phyloP scores from a whole-genome alignment of 1,140 invertebrate species.

The Lanistes nyassanus region DNA sequence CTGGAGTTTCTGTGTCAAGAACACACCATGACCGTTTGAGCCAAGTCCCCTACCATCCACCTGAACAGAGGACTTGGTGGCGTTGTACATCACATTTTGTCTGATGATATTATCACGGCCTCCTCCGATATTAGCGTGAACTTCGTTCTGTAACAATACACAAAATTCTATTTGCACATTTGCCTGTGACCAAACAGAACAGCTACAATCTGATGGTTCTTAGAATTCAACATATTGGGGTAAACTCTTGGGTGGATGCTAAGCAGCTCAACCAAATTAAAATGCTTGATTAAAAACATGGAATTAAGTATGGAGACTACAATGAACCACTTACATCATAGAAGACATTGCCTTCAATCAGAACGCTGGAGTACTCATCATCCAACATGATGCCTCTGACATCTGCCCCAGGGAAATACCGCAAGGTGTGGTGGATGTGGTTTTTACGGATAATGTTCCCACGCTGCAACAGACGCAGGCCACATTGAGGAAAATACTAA shows the following conservation, averaged over 20 bases:
- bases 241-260: too few relatives aligned
- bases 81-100: conserved; percentile 37
- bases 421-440: conserved; percentile 31
- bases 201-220: too few relatives aligned
- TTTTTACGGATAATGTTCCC: conserved; percentile 40
- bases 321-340: conserved; percentile 30
- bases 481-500: too few relatives aligned
- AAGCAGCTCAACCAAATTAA: too few relatives aligned
- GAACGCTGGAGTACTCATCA: conserved; percentile 38
- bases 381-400: conserved; percentile 45
- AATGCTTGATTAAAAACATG: too few relatives aligned
- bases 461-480: conserved; percentile 18
- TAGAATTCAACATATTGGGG: too few relatives aligned
- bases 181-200: too few relatives aligned
- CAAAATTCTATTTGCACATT: not conserved
- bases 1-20: too few relatives aligned
- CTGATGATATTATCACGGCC: conserved; percentile 36
- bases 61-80: conserved; percentile 12
- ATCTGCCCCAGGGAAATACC: conserved; percentile 36
- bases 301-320: too few relatives aligned
- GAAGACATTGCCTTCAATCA: conserved; percentile 44
- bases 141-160: conserved; percentile 29
- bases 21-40: too few relatives aligned
- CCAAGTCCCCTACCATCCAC: conserved; percentile 29
- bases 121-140: conserved; percentile 38